Conservation (phyloP, 1,140 invertebrate species). For the Drosophila triauraria region DNA sequence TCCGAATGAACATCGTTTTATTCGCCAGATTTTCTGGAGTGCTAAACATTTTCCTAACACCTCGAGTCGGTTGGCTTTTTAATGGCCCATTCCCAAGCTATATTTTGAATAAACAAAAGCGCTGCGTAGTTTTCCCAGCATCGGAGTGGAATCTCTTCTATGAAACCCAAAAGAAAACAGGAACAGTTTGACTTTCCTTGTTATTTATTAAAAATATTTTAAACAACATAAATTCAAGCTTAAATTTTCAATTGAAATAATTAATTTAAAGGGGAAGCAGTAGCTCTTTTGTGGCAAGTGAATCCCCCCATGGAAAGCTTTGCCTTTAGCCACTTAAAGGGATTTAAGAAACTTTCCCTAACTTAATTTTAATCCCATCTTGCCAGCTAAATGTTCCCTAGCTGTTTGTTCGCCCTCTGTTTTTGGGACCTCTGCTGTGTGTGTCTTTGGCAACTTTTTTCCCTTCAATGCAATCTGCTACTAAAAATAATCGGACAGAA, state of each 20-base stretch:
- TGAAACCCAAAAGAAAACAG: neutral
- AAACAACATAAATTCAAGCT: neutral
- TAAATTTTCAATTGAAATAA: neutral
- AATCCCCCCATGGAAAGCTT: neutral
- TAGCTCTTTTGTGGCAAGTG: neutral
- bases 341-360: neutral
- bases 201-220: neutral
- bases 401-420: neutral
- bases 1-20: conserved; percentile 20
- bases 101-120: conserved; percentile 18
- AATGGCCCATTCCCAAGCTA: conserved; percentile 26
- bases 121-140: conserved; percentile 33
- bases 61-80: conserved; percentile 46
- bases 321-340: too few relatives aligned
- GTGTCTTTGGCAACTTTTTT: conserved; percentile 37
- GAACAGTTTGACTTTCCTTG: conserved; percentile 6
- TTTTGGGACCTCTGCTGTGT: conserved; percentile 4
- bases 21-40: conserved; percentile 15
- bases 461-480: conserved; percentile 28
- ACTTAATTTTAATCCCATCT: conserved; percentile 6
- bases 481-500: conserved; percentile 39
- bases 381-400: conserved; percentile 15
- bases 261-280: neutral
- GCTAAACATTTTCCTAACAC: conserved; percentile 39
- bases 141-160: neutral